These are phyloP conservation scores for Perca flavescens DNA, from an alignment of 2,113 vertebrate species.

Conservation along the genomic window DNA sequence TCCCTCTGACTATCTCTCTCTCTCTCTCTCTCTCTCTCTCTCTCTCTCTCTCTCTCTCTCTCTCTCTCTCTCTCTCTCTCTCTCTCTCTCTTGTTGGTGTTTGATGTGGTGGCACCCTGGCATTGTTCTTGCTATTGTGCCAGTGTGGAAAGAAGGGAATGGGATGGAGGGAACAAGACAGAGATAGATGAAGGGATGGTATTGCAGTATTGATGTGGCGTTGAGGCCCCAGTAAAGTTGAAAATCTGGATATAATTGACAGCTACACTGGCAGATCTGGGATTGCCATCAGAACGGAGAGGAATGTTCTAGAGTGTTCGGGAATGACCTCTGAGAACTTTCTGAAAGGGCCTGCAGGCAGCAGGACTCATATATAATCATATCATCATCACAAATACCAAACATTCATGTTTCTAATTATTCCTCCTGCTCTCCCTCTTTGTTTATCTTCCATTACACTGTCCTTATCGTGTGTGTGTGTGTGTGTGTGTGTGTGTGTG, in stretches of 20 bases:
- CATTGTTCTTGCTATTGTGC: conserved; percentile 81
- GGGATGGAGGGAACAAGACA: conserved; percentile 50
- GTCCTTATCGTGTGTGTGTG: conserved; percentile 48
- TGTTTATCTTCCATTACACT: conserved; percentile 54
- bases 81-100: conserved; percentile 37
- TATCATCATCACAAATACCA: conserved; percentile 64
- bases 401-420: conserved; percentile 74
- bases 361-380: conserved; percentile 60
- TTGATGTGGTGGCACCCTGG: conserved; percentile 82
- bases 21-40: conserved; percentile 58
- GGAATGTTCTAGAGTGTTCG: conserved; percentile 68
- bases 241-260: conserved; percentile 83
- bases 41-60: too few relatives aligned
- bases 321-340: conserved; percentile 70
- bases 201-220: conserved; percentile 80
- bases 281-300: conserved; percentile 73
- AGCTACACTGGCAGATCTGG: conserved; percentile 77
- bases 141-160: conserved; percentile 67
- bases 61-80: conserved; percentile 45
- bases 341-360: conserved; percentile 53
- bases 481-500: neutral
- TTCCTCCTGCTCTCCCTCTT: conserved; percentile 38
- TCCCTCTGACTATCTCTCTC: neutral
- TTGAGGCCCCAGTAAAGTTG: conserved; percentile 79
- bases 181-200: conserved; percentile 81